Base-by-base conservation (phyloP, 2,888 invertebrate genomes). In the Perithous albicinctus region DNA sequence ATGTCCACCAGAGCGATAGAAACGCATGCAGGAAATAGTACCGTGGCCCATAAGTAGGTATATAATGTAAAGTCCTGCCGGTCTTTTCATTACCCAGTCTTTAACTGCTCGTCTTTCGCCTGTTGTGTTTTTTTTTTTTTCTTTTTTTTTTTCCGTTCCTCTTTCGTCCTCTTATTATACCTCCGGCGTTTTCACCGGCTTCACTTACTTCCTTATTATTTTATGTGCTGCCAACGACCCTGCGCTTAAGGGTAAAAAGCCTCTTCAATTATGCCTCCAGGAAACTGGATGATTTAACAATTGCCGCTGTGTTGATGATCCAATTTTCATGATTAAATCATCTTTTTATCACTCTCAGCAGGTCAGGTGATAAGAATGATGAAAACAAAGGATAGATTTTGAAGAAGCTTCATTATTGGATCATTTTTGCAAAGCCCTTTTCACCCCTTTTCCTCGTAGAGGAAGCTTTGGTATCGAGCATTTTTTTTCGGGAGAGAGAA, bases 1-100 rank as follows among this genome's bases (percentile, higher is more conserved):
- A 46, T 26, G 35, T 63, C 32, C 35, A n/a, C 26, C 41, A 4
- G 59, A 48, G 67, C 74, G 75, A 15, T 51, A 26, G 66, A 67
- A 67, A 69, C 48, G 18, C 15, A 32, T 51, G 56, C 61, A 73
- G 76, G 67, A 72, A 81, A 80, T 76, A 51, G 29, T 46, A 63
- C 18, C 32, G 5, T 51, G 38, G 26, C 23, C 51, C 35, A 29
- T 51, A 35, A 67, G 32, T 46, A 15, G 48, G 18, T 74, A 7
- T 61, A 66, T 48, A 29, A 23, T 66, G 51, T 48, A 54, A 63
- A 26, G 56, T 66, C 59, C 74, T 56, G n/a, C n/a, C 70, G 70
- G 29, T 79, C 20, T 75, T 12, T 69, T 69, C 35, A 64, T 54
- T 46, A 69, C 32, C 43, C 41, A n/a, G 69, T 79, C 43, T 51